Evolutionary conservation across 2,888 invertebrate genomes (phyloP).

Genomic region (Agrotis clavis): DNA sequence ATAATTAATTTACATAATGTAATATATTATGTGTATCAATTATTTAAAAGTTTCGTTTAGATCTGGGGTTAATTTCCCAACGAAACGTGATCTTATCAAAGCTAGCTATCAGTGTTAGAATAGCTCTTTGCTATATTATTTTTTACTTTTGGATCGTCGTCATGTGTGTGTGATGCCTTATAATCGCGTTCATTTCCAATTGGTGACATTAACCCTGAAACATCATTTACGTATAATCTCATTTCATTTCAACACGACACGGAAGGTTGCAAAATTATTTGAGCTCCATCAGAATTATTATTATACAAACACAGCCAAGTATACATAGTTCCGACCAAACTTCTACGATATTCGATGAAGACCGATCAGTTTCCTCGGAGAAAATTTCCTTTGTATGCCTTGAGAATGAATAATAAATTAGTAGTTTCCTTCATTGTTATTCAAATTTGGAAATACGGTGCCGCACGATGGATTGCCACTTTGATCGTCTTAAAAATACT

Average conservation of each 20-base stretch:
- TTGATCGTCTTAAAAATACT: background rate
- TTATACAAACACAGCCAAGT: background rate
- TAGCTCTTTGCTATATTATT: too few species aligned
- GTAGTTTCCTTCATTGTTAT: conserved; percentile 7
- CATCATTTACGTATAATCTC: background rate
- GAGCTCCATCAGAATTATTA: background rate
- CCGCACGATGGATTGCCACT: background rate
- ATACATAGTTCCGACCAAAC: background rate
- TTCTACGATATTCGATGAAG: conserved; percentile 8
- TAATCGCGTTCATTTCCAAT: too few species aligned
- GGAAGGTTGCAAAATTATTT: background rate
- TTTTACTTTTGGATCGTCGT: too few species aligned
- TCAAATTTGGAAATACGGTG: conserved; percentile 9
- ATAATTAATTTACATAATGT: too few species aligned
- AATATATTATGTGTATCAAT: too few species aligned
- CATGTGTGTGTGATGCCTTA: too few species aligned
- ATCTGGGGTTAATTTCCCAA: too few species aligned
- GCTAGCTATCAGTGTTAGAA: too few species aligned
- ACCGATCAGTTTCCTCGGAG: background rate
- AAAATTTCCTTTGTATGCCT: background rate
- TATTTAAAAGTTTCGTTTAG: too few species aligned
- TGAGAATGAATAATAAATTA: conserved; percentile 7
- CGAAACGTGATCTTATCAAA: too few species aligned
- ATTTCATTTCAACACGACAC: background rate
- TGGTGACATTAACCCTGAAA: too few species aligned